phyloP scores from a whole-genome alignment of 1,140 invertebrate species.

The Apis dorsata region DNA sequence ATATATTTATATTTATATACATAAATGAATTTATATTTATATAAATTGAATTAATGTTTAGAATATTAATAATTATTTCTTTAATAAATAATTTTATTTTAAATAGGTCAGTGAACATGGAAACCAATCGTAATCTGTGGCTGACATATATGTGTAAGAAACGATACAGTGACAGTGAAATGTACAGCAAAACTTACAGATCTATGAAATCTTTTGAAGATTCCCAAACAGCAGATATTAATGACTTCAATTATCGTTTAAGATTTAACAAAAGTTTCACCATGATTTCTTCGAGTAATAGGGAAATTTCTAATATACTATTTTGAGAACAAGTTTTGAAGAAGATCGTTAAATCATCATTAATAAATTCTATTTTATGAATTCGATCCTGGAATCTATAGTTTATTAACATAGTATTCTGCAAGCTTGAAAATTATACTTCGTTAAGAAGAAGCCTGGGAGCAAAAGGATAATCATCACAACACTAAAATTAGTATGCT shows the following conservation, averaged over 20 bases:
- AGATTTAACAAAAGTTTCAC: conserved; percentile 26
- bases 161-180: conserved; percentile 48
- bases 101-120: conserved; percentile 24
- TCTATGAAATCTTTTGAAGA: neutral
- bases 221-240: neutral
- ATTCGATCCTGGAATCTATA: neutral
- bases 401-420: neutral
- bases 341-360: neutral
- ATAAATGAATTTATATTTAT: neutral
- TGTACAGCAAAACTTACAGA: conserved; percentile 30
- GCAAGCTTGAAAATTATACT: neutral
- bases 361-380: conserved; percentile 50
- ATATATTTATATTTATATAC: neutral
- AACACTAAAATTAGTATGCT: neutral
- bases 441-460: neutral
- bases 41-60: neutral
- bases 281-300: conserved; percentile 30
- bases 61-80: neutral
- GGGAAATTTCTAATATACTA: conserved; percentile 3
- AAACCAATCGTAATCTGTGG: conserved; percentile 6
- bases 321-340: conserved; percentile 22
- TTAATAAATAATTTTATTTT: neutral
- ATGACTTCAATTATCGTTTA: neutral
- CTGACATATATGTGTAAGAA: conserved; percentile 12
- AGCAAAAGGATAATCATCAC: neutral